phyloP scores from a whole-genome alignment of 2,797 vertebrate species.

The Australoheros facetus region DNA sequence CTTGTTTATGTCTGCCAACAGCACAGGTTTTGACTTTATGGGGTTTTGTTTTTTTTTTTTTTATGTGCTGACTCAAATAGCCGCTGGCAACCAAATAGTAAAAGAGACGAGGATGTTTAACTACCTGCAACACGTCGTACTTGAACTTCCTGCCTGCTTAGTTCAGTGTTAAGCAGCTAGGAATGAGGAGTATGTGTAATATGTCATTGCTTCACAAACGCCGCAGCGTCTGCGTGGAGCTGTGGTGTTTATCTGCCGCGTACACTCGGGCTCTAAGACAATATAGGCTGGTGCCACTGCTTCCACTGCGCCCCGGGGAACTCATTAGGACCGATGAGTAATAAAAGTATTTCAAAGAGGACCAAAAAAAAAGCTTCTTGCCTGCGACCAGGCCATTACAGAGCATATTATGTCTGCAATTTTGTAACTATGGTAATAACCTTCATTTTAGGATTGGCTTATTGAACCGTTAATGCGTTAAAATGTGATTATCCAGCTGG shows the following conservation, averaged over 20 bases:
- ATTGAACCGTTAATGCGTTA: background rate
- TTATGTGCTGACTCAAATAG: background rate
- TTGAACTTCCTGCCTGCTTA: slow-evolving; percentile 4
- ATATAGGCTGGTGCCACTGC: slow-evolving; percentile 35
- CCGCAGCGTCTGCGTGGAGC: slow-evolving; percentile 10
- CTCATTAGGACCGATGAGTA: slow-evolving; percentile 64
- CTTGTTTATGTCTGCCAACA: background rate
- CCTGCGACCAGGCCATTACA: slow-evolving; percentile 15
- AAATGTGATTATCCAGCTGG: background rate
- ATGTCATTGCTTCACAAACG: slow-evolving; percentile 47
- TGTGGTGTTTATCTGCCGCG: slow-evolving; percentile 30
- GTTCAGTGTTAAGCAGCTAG: slow-evolving; percentile 5
- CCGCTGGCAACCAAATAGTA: background rate
- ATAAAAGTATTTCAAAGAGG: slow-evolving; percentile 48
- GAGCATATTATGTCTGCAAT: slow-evolving; percentile 33
- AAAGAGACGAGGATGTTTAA: slow-evolving; percentile 21
- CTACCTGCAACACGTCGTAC: background rate
- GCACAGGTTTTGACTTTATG: background rate
- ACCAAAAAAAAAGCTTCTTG: slow-evolving; percentile 61
- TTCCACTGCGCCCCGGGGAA: slow-evolving; percentile 45
- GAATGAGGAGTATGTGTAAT: slow-evolving; percentile 45
- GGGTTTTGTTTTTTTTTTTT: background rate
- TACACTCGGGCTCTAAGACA: slow-evolving; percentile 34
- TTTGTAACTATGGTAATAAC: slow-evolving; percentile 44
- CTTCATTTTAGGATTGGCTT: background rate